phyloP scores from a whole-genome alignment of 2,888 invertebrate species.

The Cataglyphis albicans region DNA sequence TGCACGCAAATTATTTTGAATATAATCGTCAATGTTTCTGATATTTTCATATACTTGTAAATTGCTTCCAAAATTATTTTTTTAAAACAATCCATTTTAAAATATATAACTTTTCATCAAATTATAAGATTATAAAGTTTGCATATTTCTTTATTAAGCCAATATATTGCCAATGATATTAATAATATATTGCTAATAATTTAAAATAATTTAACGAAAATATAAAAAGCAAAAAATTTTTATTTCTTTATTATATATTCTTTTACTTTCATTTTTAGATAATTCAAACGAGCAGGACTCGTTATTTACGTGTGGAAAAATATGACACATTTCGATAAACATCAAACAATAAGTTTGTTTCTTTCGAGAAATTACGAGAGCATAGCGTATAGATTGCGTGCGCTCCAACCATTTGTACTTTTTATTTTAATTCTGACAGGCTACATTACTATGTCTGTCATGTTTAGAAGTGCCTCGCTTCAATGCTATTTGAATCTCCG shows the following conservation, averaged over 20 bases:
- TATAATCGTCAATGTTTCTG: not conserved
- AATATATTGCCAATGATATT: not conserved
- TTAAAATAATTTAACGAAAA: not conserved
- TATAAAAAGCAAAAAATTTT: not conserved
- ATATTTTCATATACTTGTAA: constrained; percentile 7
- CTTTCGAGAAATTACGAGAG: not conserved
- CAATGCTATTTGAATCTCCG: constrained; percentile 89
- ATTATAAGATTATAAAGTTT: not conserved
- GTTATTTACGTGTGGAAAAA: not conserved
- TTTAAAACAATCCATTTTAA: not conserved
- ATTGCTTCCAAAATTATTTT: constrained; percentile 9
- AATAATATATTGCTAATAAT: too few species aligned
- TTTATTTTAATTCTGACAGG: constrained; percentile 20
- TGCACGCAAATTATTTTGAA: not conserved
- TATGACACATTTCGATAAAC: constrained; percentile 9
- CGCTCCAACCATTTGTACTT: not conserved
- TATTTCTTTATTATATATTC: not conserved
- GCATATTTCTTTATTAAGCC: not conserved
- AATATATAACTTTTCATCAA: not conserved
- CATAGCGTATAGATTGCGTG: not conserved
- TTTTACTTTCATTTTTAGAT: not conserved
- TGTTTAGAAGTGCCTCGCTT: constrained; percentile 90
- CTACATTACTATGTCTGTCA: constrained; percentile 85
- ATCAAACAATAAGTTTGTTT: not conserved
- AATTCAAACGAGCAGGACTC: not conserved